Base-by-base conservation (phyloP, 2,113 vertebrate genomes). In the Pavo muticus region DNA sequence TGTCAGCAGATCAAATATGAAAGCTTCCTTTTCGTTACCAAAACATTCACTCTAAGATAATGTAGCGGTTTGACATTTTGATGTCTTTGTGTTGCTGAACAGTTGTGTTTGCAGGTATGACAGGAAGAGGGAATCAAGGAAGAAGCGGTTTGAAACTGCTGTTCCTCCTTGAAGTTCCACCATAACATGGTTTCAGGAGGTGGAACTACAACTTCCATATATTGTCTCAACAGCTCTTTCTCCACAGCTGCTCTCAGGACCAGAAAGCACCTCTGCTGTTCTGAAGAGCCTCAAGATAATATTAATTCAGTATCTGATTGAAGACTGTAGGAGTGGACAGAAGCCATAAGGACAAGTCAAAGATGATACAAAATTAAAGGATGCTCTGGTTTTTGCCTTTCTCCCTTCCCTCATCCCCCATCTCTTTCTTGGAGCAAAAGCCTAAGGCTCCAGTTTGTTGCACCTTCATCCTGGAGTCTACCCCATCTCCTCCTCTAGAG, bases 91-190 rank as follows among this genome's bases (percentile, higher is more conserved):
- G 30, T 80, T 87, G 59, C 52, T 48, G 30, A 54, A 59, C 23
- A 84, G 25, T 18, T 47, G 61, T 20, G 12, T 60, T 87, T 82
- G 50, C 21, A 80, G 9, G 13, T 71, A 74, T 60, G 13, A 68
- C 48, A 82, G 54, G 39, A 88, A 90, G 30, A 79, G 6, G 21
- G 18, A 90, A 82, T 80, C 75, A 73, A 87, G 37, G 70, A 84
- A 75, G 50, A 82, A 87, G 63, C 59, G 59, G 65, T 88, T 93
- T 88, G 39, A 29, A 90, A 65, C 37, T 47, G 40, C 57, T 70
- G 35, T 52, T 94, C 57, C 85, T 80, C 50, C 82, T 87, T 90
- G 71, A 92, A 91, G 56, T 81, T 68, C 68, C 80, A 60, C 39
- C 42, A 12, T 85, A 83, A 89, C 1, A 0, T 16, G 19, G 56